Evolutionary conservation across 2,797 vertebrate genomes (phyloP).

Genomic region (Acipenser ruthenus): DNA sequence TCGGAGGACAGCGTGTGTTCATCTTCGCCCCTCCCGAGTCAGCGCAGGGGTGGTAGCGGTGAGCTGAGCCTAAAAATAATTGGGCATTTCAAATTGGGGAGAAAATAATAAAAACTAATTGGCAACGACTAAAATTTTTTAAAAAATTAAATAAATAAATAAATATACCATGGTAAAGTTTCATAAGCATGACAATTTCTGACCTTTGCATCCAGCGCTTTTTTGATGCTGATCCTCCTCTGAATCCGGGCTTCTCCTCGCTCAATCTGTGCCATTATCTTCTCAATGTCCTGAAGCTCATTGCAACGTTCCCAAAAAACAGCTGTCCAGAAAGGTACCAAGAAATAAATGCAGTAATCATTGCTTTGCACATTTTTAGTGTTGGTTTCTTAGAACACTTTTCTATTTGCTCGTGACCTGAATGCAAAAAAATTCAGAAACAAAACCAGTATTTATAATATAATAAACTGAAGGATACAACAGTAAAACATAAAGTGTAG

Average conservation of each 20-base stretch:
- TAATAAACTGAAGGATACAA: neutral
- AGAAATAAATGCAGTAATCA: neutral
- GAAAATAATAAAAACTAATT: no score
- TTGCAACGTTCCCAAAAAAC: conserved; percentile 82
- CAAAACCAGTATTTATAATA: no score
- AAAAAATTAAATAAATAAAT: no score
- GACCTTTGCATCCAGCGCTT: conserved; percentile 77
- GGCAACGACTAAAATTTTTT: no score
- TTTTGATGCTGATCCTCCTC: conserved; percentile 79
- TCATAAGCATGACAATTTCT: neutral
- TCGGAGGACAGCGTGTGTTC: no score
- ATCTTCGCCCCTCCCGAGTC: no score
- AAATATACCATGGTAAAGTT: neutral
- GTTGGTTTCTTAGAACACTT: neutral
- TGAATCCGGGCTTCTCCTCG: conserved; percentile 79
- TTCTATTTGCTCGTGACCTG: neutral
- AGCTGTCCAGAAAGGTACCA: conserved; percentile 39
- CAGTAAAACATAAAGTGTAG: neutral
- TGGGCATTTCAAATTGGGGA: no score
- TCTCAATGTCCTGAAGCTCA: conserved; percentile 80
- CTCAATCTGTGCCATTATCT: conserved; percentile 81
- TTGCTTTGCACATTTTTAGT: neutral
- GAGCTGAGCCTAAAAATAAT: no score
- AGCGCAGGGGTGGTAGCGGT: no score
- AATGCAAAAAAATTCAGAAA: no score